Evolutionary conservation across 2,888 invertebrate species (phyloP), one percentile per base, ranked within the genome.

Genomic region (Xanthostigma xanthostigma): DNA sequence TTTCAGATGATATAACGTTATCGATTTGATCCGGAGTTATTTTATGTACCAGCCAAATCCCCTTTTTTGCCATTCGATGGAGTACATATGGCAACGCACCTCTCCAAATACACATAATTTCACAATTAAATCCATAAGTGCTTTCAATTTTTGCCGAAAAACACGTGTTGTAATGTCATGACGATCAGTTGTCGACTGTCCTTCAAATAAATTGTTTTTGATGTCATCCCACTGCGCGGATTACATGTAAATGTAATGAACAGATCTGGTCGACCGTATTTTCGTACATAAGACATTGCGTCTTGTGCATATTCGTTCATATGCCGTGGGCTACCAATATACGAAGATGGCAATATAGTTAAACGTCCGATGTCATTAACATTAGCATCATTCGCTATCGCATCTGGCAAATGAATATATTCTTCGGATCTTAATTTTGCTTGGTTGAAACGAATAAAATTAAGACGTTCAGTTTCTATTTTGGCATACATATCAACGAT

Each of bases 401-500:
- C 58, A 51, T 59, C 59, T 48, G 53, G 53, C 4, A 61, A 50
- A 53, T 55, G 55, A 48, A 62, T 60, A 51, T 59, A 64, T 9
- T 64, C 52, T 53, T 64, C 56, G 27, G 56, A 38, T 41, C 62
- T 56, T 33, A 62, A 49, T 51, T 62, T 56, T 12, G 40, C 17
- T 53, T 63, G 58, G 49, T 63, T 63, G 11, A 52, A 55, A 37
- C 58, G 49, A 13, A 65, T 53, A 52, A 49, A 64, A 45, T 37
- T 37, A 33, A 65, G 49, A 36, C 62, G 58, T 57, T 64, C 63
- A 8, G 54, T 59, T 51, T 65, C 63, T 11, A 65, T 59, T 58
- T 65, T 65, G 1, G 53, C 62, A 51, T 63, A 66, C 62, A 62
- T 62, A 51, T 65, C 61, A 36, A 65, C 64, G 12, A 56, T 49